phyloP scores from a whole-genome alignment of 2,113 vertebrate genomes.

The Philantomba maxwellii region DNA sequence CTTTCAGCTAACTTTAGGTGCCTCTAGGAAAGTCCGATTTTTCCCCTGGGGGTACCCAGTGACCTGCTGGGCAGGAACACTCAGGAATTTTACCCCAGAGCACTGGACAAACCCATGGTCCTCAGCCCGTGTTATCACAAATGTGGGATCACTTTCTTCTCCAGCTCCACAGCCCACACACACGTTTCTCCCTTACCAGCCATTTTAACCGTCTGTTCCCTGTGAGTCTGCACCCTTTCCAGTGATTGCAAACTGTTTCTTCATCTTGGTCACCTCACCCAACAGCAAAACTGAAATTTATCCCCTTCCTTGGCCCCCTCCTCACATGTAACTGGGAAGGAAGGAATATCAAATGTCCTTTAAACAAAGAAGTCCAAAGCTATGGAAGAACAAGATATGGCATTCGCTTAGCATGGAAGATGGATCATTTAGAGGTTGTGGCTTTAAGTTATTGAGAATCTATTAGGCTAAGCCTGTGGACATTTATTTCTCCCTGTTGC shows the following conservation, averaged over 20 bases:
- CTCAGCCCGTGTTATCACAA: background rate
- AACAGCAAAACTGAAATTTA: background rate
- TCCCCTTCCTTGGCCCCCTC: background rate
- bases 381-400: slow-evolving; percentile 1
- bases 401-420: slow-evolving; percentile 4
- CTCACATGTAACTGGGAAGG: background rate
- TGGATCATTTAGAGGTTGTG: background rate
- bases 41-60: background rate
- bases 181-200: background rate
- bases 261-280: too few relatives aligned
- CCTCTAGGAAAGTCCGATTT: background rate
- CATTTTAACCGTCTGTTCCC: rapidly evolving
- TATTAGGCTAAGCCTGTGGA: background rate
- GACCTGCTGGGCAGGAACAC: background rate
- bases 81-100: background rate
- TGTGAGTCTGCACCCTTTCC: background rate
- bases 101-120: background rate
- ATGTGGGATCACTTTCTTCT: background rate
- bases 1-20: background rate
- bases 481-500: slow-evolving; percentile 35
- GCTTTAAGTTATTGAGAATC: slow-evolving; percentile 28
- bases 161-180: background rate
- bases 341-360: background rate
- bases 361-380: slow-evolving; percentile 34
- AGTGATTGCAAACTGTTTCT: background rate